phyloP scores from a whole-genome alignment of 37 sponge, comb jelly and placozoan genomes.

The Beroe forskalii region DNA sequence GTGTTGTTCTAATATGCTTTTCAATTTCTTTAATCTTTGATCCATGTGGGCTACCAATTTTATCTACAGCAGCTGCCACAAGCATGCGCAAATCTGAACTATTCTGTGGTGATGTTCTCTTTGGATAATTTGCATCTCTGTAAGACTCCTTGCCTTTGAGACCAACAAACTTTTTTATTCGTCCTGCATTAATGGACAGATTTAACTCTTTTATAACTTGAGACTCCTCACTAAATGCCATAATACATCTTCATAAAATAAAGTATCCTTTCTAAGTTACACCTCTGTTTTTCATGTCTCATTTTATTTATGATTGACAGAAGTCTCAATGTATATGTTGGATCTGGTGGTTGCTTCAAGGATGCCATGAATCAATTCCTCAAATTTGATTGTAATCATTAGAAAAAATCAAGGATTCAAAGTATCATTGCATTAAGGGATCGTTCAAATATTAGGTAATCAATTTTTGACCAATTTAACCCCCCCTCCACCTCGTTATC shows the following conservation, averaged over 20 bases:
- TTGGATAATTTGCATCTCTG: constrained; percentile 14
- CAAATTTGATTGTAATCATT: no score
- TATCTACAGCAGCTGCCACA: constrained; percentile 45
- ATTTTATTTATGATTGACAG: constrained; percentile 27
- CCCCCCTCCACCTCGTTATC: no score
- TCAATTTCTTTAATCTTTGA: constrained; percentile 29
- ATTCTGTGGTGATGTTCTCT: neutral
- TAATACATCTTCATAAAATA: constrained; percentile 30
- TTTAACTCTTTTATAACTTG: neutral
- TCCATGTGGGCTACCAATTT: neutral
- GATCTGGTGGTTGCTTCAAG: constrained; percentile 26
- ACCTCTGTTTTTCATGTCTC: constrained; percentile 21
- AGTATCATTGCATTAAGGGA: no score
- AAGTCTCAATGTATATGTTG: neutral
- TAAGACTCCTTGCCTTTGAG: constrained; percentile 41
- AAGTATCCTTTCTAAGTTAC: constrained; percentile 27
- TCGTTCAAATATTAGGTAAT: no score
- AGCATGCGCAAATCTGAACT: constrained; percentile 46
- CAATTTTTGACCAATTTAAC: no score
- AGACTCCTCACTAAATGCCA: neutral
- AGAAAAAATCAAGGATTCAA: no score
- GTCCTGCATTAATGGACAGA: constrained; percentile 14
- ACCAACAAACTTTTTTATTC: constrained; percentile 27
- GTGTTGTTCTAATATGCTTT: constrained; percentile 49
- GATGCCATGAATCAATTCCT: constrained; percentile 49